phyloP scores from a whole-genome alignment of 2,797 vertebrate genomes.

The Pristis pectinata region DNA sequence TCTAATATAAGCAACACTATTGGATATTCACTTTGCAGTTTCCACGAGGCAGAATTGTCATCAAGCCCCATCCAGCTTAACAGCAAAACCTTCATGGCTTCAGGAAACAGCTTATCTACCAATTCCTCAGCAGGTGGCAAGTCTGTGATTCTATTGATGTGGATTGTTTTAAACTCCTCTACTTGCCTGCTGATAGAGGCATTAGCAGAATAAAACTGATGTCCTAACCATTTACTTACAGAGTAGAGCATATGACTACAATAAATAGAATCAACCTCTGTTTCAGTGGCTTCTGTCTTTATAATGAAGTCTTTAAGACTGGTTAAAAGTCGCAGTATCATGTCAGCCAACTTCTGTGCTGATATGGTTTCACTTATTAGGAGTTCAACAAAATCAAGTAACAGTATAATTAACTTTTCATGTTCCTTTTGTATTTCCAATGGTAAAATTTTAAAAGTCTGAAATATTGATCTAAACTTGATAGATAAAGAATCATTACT shows the following conservation, averaged over 20 bases:
- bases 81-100: slow-evolving; percentile 66
- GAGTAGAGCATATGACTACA: slow-evolving; percentile 57
- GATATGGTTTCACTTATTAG: slow-evolving; percentile 48
- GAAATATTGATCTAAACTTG: slow-evolving; percentile 34
- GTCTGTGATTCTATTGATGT: slow-evolving; percentile 69
- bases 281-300: slow-evolving; percentile 42
- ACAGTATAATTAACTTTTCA: slow-evolving; percentile 46
- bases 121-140: slow-evolving; percentile 70
- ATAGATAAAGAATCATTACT: slow-evolving; percentile 23
- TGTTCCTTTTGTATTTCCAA: slow-evolving; percentile 43
- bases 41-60: slow-evolving; percentile 57
- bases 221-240: slow-evolving; percentile 65
- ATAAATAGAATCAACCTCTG: slow-evolving; percentile 48
- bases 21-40: slow-evolving; percentile 68
- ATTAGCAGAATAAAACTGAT: slow-evolving; percentile 65
- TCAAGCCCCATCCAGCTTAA: slow-evolving; percentile 73
- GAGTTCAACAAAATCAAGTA: slow-evolving; percentile 54
- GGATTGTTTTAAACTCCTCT: slow-evolving; percentile 67
- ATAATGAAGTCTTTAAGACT: slow-evolving; percentile 44
- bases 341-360: slow-evolving; percentile 51
- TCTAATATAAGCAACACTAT: slow-evolving; percentile 73
- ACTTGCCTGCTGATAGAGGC: slow-evolving; percentile 64
- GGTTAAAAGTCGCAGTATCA: slow-evolving; percentile 50
- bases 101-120: slow-evolving; percentile 63
- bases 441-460: slow-evolving; percentile 3